Evolutionary conservation across 2,797 vertebrate species (phyloP).

Genomic region (Lutjanus argentimaculatus): DNA sequence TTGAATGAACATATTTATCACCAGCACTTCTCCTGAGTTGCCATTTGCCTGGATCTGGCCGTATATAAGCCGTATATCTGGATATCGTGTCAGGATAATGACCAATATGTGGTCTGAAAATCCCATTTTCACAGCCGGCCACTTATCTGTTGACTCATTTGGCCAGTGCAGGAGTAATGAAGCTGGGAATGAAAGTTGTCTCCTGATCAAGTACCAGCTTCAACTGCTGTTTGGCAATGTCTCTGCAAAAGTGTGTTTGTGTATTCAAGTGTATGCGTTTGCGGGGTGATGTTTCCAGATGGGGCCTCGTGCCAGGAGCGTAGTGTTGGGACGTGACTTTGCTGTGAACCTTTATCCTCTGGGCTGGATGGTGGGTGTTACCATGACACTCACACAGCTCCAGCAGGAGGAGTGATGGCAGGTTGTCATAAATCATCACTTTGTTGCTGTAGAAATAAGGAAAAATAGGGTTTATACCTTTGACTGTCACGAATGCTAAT

Average conservation of each 20-base stretch:
- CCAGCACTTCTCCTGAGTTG: neutral
- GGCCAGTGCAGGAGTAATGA: conserved; percentile 30
- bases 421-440: conserved; percentile 51
- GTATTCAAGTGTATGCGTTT: conserved; percentile 6
- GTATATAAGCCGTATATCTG: conserved; percentile 12
- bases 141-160: conserved; percentile 56
- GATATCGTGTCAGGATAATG: conserved; percentile 41
- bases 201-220: conserved; percentile 31
- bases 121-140: conserved; percentile 53
- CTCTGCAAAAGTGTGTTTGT: conserved; percentile 32
- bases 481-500: neutral
- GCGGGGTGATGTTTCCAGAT: conserved; percentile 63
- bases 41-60: neutral
- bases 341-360: conserved; percentile 45
- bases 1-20: conserved; percentile 13
- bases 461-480: neutral
- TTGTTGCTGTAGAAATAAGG: conserved; percentile 14
- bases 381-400: conserved; percentile 7
- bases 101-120: conserved; percentile 42
- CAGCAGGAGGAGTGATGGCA: conserved; percentile 44
- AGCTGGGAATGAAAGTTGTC: conserved; percentile 31
- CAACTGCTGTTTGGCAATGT: conserved; percentile 48
- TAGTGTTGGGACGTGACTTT: conserved; percentile 51
- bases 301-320: conserved; percentile 58
- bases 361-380: conserved; percentile 27